Percentiles rank a stretch among this genome's conserved stretches.
phyloP scores from a whole-genome alignment of 2,113 vertebrate species.

The Rostratula benghalensis region DNA sequence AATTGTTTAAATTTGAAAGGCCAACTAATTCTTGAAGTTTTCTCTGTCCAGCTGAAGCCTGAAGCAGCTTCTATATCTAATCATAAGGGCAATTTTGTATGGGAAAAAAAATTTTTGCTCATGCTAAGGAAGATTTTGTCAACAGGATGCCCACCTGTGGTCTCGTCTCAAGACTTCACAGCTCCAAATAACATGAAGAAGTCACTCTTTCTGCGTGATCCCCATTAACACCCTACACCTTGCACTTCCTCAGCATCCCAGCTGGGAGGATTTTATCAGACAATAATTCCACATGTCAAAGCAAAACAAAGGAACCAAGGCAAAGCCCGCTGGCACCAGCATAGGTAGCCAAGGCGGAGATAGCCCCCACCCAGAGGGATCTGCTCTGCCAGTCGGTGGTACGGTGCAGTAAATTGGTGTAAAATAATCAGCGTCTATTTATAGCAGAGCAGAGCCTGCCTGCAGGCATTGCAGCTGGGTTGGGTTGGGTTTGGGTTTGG shows the following conservation, averaged over 20 bases:
- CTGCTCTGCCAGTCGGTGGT: background rate
- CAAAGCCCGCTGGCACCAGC: background rate
- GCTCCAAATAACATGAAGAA: background rate
- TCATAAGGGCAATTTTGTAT: background rate
- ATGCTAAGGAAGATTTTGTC: background rate
- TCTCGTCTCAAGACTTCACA: background rate
- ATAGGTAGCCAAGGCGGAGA: background rate
- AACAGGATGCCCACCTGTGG: background rate
- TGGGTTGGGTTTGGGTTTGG: background rate
- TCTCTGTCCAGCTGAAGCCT: background rate
- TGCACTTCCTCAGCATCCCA: background rate
- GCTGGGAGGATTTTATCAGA: background rate
- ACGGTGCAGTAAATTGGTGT: background rate
- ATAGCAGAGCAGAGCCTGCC: background rate
- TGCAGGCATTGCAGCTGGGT: background rate
- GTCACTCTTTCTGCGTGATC: no score
- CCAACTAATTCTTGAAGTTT: background rate
- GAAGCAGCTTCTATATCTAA: background rate
- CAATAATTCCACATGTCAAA: background rate
- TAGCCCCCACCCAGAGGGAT: background rate
- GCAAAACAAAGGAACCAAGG: background rate
- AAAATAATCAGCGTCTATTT: constrained; percentile 8
- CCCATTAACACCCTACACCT: background rate
- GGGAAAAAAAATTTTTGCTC: background rate
- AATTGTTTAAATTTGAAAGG: background rate